Evolutionary conservation across 2,113 vertebrate species (phyloP), one percentile per base, ranked within the genome.

Genomic region (Megaleporinus macrocephalus): DNA sequence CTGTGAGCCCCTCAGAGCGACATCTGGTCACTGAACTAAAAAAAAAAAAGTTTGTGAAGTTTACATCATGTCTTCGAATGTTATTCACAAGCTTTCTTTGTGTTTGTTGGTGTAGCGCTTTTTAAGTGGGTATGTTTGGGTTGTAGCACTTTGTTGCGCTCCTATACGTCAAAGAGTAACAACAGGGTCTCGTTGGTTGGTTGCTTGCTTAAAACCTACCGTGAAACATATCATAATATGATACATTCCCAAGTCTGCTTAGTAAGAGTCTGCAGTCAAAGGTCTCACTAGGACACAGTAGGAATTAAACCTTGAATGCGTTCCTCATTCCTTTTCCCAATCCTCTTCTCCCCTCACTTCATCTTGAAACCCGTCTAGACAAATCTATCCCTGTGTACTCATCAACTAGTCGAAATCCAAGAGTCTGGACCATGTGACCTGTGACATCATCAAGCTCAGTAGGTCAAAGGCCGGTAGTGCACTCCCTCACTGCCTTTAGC

Each of bases 391-490:
- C 18, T 3, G 15, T 33, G 24, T 26, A 30, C 22, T 16, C 27
- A 22, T 36, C 15, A 16, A 12, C 24, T 9, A 29, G 12, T 62
- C 27, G 71, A 9, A 44, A 76, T 22, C 53, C 6, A 0, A 49
- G 26, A 41, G 22, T 61, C 36, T 14, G 36, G 18, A 18, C n/a
- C 24, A 29, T 68, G n/a, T n/a, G 61, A 68, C 15, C 71, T 55
- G 47, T 66, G 59, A 76, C 61, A 33, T 69, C 68, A 80, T 22
- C 26, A 73, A 22, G 24, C 18, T 11, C 20, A n/a, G 24, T 59
- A 76, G 68, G 24, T 81, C 51, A 73, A 61, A 47, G 74, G 61
- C 16, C 26, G 62, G 41, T 30, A 71, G 18, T 75, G 61, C 53
- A 55, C 69, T 26, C 26, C 1, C 6, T 66, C 78, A 27, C 22